A percentile compares a stretch with the other conserved stretches of the same genome.
phyloP scores from a whole-genome alignment of 2,113 vertebrate genomes.

The Zosterops lateralis region DNA sequence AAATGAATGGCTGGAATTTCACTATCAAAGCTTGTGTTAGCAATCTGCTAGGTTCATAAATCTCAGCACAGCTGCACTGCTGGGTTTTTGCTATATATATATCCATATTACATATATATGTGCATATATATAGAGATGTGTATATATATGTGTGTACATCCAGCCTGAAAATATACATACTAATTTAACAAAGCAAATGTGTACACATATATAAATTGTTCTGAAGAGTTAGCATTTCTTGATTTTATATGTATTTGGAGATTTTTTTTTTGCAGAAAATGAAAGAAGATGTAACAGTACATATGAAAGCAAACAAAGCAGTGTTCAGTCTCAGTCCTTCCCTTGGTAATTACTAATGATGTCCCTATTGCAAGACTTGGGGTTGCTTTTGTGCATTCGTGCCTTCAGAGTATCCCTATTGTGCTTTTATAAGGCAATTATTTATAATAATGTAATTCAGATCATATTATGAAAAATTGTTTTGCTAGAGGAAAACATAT shows the following conservation, averaged over 20 bases:
- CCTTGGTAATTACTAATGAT: not conserved
- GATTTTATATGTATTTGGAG: not conserved
- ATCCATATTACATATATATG: not conserved
- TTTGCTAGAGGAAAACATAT: not conserved
- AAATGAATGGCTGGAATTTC: not conserved
- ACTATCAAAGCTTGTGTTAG: not conserved
- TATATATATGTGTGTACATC: too few species aligned
- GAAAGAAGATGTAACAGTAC: not conserved
- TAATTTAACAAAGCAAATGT: not conserved
- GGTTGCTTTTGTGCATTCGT: not conserved
- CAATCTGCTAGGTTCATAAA: not conserved
- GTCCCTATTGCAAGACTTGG: not conserved
- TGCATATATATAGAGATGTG: not conserved
- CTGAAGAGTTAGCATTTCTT: not conserved
- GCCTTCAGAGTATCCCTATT: not conserved
- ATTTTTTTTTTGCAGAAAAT: not conserved
- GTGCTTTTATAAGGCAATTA: not conserved
- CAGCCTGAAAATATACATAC: not conserved
- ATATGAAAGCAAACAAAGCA: not conserved
- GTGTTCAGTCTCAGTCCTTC: not conserved
- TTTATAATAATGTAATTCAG: not conserved
- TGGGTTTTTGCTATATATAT: not conserved
- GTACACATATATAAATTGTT: not conserved
- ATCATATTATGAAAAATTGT: not conserved
- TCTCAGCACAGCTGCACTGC: not conserved